Conservation (phyloP, 2,113 vertebrate species). For the Polyodon spathula region DNA sequence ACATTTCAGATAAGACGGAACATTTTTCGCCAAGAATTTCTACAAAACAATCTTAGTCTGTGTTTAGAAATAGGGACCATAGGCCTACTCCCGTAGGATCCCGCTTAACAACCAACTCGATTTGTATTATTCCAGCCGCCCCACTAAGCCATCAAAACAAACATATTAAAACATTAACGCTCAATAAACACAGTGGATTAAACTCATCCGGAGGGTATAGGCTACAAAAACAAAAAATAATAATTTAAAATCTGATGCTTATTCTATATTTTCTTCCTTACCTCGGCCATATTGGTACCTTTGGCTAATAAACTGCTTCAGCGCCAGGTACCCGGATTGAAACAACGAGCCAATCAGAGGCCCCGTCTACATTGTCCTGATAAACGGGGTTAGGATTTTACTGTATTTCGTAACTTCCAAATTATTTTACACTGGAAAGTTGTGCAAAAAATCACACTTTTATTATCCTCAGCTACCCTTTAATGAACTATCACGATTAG, state of each 20-base stretch:
- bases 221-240: constrained; percentile 33
- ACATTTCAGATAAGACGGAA: no score
- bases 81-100: constrained; percentile 70
- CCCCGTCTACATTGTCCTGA: constrained; percentile 35
- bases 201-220: constrained; percentile 25
- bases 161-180: constrained; percentile 28
- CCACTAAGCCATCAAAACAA: constrained; percentile 21
- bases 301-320: constrained; percentile 75
- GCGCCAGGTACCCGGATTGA: constrained; percentile 82
- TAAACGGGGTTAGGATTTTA: constrained; percentile 39
- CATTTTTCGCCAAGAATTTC: no score
- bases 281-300: constrained; percentile 98
- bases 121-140: constrained; percentile 27
- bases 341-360: constrained; percentile 67
- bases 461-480: no score
- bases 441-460: no score
- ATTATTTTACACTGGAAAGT: neutral
- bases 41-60: constrained; percentile 54
- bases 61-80: constrained; percentile 42
- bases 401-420: neutral
- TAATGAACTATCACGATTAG: no score
- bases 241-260: constrained; percentile 59
- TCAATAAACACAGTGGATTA: constrained; percentile 37
- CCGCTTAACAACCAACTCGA: constrained; percentile 44
- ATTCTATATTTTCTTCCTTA: constrained; percentile 80